A percentile compares a stretch with the other conserved stretches of the same genome.
phyloP scores from a whole-genome alignment of 2,888 invertebrate genomes.

The Drosophila neotestacea region DNA sequence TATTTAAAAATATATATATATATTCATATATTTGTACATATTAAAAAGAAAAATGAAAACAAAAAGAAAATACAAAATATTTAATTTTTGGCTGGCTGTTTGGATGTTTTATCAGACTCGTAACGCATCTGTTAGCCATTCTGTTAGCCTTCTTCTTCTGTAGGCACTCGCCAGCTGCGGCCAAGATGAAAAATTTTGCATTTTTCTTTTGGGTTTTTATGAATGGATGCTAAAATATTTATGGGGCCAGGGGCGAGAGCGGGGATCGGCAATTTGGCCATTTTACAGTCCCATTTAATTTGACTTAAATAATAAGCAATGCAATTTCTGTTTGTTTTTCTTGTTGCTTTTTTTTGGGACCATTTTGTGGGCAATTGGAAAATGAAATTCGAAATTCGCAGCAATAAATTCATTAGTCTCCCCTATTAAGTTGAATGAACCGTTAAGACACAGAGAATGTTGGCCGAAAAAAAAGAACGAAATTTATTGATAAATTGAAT shows the following conservation, averaged over 20 bases:
- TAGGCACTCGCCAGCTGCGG: conserved; percentile 56
- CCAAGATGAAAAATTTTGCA: conserved; percentile 53
- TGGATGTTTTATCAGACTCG: conserved; percentile 26
- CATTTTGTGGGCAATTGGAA: conserved; percentile 51
- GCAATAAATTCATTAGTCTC: conserved; percentile 58
- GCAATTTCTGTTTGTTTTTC: conserved; percentile 15
- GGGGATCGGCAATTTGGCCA: conserved; percentile 19
- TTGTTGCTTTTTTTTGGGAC: conserved; percentile 12
- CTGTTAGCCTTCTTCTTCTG: neutral
- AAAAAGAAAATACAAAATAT: conserved; percentile 50
- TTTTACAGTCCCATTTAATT: conserved; percentile 63
- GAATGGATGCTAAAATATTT: conserved; percentile 73
- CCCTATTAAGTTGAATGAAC: conserved; percentile 62
- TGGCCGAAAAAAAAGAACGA: neutral
- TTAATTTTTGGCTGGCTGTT: conserved; percentile 54
- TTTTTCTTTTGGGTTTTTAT: conserved; percentile 57
- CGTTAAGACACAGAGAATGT: conserved; percentile 6
- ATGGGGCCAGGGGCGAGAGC: conserved; percentile 38
- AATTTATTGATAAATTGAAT: conserved; percentile 24
- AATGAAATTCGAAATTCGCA: conserved; percentile 50
- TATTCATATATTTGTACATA: conserved; percentile 20
- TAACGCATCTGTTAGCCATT: conserved; percentile 68
- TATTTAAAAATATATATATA: conserved; percentile 28
- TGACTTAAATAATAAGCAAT: conserved; percentile 76
- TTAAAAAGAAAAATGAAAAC: conserved; percentile 29